phyloP scores from a whole-genome alignment of 23 tunicate genomes.

The Aplidium turbinatum region DNA sequence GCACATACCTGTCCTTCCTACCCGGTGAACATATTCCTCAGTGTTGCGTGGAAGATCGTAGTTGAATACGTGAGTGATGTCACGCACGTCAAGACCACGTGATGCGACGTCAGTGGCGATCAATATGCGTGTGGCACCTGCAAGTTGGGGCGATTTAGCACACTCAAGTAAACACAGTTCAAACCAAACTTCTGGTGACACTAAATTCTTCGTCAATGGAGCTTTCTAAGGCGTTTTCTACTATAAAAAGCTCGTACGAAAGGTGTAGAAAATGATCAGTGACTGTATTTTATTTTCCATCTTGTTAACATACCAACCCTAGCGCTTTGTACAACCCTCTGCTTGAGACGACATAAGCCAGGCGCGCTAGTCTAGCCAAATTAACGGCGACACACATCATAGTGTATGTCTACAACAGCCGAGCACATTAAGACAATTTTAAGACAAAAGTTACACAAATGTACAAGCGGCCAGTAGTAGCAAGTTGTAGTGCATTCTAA shows the following conservation, averaged over 20 bases:
- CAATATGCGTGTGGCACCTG: constrained; percentile 59
- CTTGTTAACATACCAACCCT: too few species aligned
- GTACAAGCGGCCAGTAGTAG: too few species aligned
- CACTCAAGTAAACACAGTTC: background rate
- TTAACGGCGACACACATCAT: too few species aligned
- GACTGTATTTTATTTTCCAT: too few species aligned
- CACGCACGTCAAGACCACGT: constrained; percentile 95
- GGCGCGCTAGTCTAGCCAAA: too few species aligned
- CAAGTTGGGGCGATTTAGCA: background rate
- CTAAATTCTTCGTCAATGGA: background rate
- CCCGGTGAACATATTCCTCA: constrained; percentile 95
- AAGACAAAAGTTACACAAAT: too few species aligned
- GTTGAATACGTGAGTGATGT: constrained; percentile 94
- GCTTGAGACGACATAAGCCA: too few species aligned
- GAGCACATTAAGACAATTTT: too few species aligned
- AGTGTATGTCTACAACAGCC: too few species aligned
- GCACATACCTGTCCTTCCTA: constrained; percentile 88
- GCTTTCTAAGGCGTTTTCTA: background rate
- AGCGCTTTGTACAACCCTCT: too few species aligned
- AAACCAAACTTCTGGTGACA: background rate
- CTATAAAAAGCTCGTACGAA: background rate
- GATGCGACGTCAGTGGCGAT: constrained; percentile 97
- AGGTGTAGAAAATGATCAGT: too few species aligned
- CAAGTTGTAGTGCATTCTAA: too few species aligned
- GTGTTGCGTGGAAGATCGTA: constrained; percentile 93